Percentiles rank a stretch among this genome's conserved stretches.
Evolutionary conservation across 2,888 invertebrate species (phyloP).

Genomic region (Sinotaia quadrata): DNA sequence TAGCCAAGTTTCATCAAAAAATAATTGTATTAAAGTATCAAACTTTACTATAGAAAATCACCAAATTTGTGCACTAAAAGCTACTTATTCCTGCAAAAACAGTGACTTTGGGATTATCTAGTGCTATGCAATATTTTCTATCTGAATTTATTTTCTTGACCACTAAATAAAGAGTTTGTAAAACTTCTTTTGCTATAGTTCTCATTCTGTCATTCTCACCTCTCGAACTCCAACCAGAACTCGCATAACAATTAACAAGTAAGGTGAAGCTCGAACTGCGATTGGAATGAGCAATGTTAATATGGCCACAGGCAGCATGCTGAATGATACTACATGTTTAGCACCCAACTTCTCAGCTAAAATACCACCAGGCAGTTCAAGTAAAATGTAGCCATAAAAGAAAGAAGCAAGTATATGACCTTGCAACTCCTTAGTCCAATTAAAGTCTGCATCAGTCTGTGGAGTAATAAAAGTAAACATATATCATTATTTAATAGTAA

Average conservation of each 20-base stretch:
- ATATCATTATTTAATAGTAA: too few relatives aligned
- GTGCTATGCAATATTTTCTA: too few relatives aligned
- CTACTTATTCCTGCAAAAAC: neutral
- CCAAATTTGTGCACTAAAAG: too few relatives aligned
- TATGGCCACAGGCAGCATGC: slow-evolving; percentile 54
- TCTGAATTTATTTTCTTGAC: too few relatives aligned
- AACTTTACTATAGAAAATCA: too few relatives aligned
- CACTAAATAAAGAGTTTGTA: too few relatives aligned
- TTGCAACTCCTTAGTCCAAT: slow-evolving; percentile 32
- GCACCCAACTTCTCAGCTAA: slow-evolving; percentile 55
- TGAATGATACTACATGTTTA: slow-evolving; percentile 44
- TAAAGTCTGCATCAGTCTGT: slow-evolving; percentile 30
- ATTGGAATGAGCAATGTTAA: slow-evolving; percentile 50
- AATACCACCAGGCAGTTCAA: slow-evolving; percentile 52
- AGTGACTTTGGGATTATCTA: too few relatives aligned
- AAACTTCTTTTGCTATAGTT: too few relatives aligned
- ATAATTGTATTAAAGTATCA: too few relatives aligned
- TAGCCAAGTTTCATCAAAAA: too few relatives aligned
- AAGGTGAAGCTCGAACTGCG: slow-evolving; percentile 50
- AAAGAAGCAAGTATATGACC: slow-evolving; percentile 33
- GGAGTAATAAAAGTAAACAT: too few relatives aligned
- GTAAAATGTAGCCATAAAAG: slow-evolving; percentile 35
- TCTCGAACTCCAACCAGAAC: slow-evolving; percentile 54
- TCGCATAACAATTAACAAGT: slow-evolving; percentile 48
- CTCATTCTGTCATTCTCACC: slow-evolving; percentile 44